Conservation (phyloP, 1,140 invertebrate species). For the Eufriesea mexicana region DNA sequence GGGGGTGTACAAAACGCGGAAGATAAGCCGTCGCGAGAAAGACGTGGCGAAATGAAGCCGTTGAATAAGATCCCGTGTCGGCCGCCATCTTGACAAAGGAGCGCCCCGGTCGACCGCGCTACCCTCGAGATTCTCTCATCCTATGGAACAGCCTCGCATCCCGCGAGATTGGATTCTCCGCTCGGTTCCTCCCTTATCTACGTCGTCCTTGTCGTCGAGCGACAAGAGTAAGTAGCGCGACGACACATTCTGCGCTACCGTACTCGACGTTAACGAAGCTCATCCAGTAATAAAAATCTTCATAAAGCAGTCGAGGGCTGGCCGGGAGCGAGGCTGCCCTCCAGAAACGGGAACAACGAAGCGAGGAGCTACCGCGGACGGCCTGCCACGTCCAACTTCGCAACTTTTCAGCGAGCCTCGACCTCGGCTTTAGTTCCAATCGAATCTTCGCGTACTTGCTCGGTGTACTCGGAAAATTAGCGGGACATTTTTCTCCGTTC, state of each 20-base stretch:
- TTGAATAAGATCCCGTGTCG: conserved; percentile 30
- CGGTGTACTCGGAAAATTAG: conserved; percentile 72
- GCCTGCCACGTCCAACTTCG: conserved; percentile 51
- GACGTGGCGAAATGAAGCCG: conserved; percentile 23
- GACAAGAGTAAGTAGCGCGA: conserved; percentile 28
- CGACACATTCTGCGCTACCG: conserved; percentile 26
- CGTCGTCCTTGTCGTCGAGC: conserved; percentile 40
- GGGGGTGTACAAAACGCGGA: conserved; percentile 8
- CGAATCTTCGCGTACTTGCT: conserved; percentile 36
- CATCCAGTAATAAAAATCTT: conserved; percentile 55
- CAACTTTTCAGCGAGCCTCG: conserved; percentile 49
- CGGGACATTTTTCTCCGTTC: conserved; percentile 54
- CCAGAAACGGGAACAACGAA: conserved; percentile 34
- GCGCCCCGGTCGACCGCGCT: not conserved
- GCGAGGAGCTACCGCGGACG: no score
- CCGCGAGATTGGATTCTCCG: conserved; percentile 51
- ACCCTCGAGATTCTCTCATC: conserved; percentile 35
- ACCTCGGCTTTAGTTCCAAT: conserved; percentile 48
- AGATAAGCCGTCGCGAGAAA: conserved; percentile 29
- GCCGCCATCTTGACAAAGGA: conserved; percentile 40
- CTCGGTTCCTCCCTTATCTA: conserved; percentile 57
- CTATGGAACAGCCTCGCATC: conserved; percentile 38
- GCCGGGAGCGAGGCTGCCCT: conserved; percentile 16
- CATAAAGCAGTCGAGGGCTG: conserved; percentile 23
- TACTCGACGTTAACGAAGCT: conserved; percentile 54